Conservation (phyloP, 2,888 invertebrate genomes). For the Leucophenga maculata region DNA sequence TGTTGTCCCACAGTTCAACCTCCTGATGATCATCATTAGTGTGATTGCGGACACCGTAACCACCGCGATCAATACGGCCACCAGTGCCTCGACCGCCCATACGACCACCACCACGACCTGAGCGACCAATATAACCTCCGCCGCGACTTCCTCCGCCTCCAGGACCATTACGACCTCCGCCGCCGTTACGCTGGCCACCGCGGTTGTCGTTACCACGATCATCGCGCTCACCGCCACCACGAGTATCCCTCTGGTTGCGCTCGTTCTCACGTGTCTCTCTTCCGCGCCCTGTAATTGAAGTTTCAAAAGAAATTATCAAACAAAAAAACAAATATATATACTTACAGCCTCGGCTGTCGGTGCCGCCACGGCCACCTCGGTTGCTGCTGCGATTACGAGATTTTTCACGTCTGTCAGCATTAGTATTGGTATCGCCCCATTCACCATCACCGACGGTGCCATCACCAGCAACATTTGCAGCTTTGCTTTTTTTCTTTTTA, state of each 20-base stretch:
- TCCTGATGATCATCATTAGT: conserved; percentile 71
- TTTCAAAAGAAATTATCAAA: background rate
- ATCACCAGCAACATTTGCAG: conserved; percentile 76
- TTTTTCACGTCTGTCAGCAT: conserved; percentile 70
- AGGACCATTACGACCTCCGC: conserved; percentile 56
- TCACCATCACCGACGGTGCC: conserved; percentile 72
- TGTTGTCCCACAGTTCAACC: conserved; percentile 77
- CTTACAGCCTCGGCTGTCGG: conserved; percentile 75
- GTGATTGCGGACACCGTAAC: conserved; percentile 61
- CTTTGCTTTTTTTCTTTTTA: conserved; percentile 89
- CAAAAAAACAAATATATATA: conserved; percentile 2
- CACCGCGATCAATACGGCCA: conserved; percentile 70
- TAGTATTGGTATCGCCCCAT: conserved; percentile 69
- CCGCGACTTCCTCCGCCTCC: conserved; percentile 71
- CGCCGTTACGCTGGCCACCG: conserved; percentile 49
- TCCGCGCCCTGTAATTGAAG: conserved; percentile 73
- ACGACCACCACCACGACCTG: conserved; percentile 73
- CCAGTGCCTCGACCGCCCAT: conserved; percentile 73
- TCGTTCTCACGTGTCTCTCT: conserved; percentile 79
- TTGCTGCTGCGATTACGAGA: conserved; percentile 71
- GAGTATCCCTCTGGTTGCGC: conserved; percentile 72
- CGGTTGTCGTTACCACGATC: conserved; percentile 64
- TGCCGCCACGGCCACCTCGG: conserved; percentile 71
- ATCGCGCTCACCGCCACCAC: conserved; percentile 67
- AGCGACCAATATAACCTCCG: conserved; percentile 71